Evolutionary conservation across 2,888 invertebrate species (phyloP).

Genomic region (Oxytorus armatus): DNA sequence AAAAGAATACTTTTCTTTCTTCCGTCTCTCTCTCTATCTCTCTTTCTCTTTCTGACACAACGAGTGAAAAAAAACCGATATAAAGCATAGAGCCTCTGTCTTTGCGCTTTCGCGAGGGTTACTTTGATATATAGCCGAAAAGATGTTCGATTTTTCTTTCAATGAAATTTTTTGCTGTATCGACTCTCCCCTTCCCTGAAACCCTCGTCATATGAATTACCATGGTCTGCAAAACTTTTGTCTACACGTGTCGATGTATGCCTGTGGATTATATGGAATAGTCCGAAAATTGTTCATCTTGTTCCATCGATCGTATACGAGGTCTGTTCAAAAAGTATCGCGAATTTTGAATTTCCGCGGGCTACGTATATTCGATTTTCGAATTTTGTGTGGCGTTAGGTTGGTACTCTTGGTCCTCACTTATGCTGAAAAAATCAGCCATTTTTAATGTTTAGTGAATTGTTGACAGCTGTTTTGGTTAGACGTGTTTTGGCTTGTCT

Average conservation of each 20-base stretch:
- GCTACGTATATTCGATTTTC: no score
- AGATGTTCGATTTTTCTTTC: slow-evolving; percentile 36
- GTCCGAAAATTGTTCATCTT: slow-evolving; percentile 13
- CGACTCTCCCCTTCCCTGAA: background rate
- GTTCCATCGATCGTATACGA: no score
- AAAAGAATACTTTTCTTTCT: slow-evolving; percentile 9
- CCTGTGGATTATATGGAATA: background rate
- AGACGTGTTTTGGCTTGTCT: no score
- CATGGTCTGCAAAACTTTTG: slow-evolving; percentile 8
- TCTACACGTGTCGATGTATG: background rate
- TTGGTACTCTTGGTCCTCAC: no score
- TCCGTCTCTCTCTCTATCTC: background rate
- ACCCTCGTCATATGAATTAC: slow-evolving; percentile 12
- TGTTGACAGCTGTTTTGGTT: no score
- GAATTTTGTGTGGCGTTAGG: no score
- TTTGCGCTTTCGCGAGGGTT: slow-evolving; percentile 17
- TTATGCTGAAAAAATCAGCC: no score
- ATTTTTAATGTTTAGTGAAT: no score
- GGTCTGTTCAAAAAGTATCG: no score
- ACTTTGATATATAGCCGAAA: slow-evolving; percentile 21
- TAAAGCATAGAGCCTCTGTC: slow-evolving; percentile 8
- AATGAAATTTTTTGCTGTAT: background rate
- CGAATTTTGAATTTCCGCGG: no score
- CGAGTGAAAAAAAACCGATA: slow-evolving; percentile 12
- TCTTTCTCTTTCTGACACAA: background rate